phyloP scores from a whole-genome alignment of 2,113 vertebrate species.

The Bambusicola thoracicus region DNA sequence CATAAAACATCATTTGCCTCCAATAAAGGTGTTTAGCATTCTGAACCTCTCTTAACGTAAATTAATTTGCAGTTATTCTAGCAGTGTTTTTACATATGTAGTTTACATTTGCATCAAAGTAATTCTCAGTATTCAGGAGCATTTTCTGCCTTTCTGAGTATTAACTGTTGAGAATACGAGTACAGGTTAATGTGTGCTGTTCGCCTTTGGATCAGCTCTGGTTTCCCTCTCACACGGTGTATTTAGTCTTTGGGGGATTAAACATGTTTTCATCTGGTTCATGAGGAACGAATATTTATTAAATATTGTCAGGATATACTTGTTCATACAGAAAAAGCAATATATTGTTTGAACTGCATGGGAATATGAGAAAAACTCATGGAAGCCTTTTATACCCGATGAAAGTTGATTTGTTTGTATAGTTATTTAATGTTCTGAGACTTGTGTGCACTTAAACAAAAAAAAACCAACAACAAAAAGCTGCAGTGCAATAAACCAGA shows the following conservation, averaged over 20 bases:
- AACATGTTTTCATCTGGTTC: neutral
- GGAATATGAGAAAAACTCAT: neutral
- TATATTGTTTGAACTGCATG: neutral
- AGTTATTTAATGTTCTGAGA: neutral
- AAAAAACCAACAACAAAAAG: neutral
- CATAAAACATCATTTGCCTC: conserved; percentile 56
- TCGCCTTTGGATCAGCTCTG: conserved; percentile 18
- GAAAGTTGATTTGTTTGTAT: neutral
- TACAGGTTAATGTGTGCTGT: conserved; percentile 9
- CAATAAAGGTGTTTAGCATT: conserved; percentile 78
- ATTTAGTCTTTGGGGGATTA: conserved; percentile 37
- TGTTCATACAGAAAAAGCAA: conserved; percentile 19
- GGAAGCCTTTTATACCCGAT: neutral
- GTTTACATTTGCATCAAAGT: conserved; percentile 67
- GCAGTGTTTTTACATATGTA: conserved; percentile 65
- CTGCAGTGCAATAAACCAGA: neutral
- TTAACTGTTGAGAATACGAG: conserved; percentile 15
- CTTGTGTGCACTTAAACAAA: neutral
- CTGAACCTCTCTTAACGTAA: conserved; percentile 69
- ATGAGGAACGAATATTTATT: conserved; percentile 54
- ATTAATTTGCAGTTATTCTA: conserved; percentile 78
- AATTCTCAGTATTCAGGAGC: conserved; percentile 37
- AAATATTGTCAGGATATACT: conserved; percentile 36
- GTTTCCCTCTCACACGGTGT: neutral
- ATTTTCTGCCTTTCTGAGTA: conserved; percentile 34